Evolutionary conservation across 2,113 vertebrate genomes (phyloP).

Genomic region (Psilopogon haemacephalus): DNA sequence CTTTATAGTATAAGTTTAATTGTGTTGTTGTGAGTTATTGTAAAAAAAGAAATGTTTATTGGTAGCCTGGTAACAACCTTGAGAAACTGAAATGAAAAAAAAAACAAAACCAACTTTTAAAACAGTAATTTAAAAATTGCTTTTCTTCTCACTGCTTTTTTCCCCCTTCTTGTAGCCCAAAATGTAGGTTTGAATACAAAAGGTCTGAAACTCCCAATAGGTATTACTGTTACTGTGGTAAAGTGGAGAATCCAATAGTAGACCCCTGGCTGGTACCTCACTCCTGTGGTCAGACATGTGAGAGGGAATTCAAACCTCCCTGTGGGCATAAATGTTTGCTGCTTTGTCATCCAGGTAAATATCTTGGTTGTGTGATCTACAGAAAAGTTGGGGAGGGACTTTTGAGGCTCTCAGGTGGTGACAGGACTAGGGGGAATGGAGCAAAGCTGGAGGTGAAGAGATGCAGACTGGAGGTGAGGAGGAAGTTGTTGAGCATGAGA

Average conservation of each 20-base stretch:
- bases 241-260: conserved; percentile 87
- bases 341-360: conserved; percentile 94
- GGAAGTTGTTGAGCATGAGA: no score
- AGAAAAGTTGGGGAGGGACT: no score
- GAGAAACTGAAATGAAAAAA: neutral
- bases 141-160: neutral
- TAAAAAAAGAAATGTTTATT: neutral
- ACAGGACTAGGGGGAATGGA: no score
- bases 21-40: neutral
- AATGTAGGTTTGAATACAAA: conserved; percentile 93
- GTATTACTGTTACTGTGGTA: conserved; percentile 94
- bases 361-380: neutral
- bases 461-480: no score
- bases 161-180: conserved; percentile 82
- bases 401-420: no score
- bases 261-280: conserved; percentile 97
- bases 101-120: neutral
- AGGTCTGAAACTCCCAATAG: conserved; percentile 85
- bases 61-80: neutral
- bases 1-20: neutral
- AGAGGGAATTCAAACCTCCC: conserved; percentile 84
- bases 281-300: conserved; percentile 94
- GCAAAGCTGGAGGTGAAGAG: no score
- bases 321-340: conserved; percentile 96
- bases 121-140: neutral